Evolutionary conservation across 2,113 vertebrate genomes (phyloP), one percentile per base, ranked within the genome.

Genomic region (Mirza zaza): DNA sequence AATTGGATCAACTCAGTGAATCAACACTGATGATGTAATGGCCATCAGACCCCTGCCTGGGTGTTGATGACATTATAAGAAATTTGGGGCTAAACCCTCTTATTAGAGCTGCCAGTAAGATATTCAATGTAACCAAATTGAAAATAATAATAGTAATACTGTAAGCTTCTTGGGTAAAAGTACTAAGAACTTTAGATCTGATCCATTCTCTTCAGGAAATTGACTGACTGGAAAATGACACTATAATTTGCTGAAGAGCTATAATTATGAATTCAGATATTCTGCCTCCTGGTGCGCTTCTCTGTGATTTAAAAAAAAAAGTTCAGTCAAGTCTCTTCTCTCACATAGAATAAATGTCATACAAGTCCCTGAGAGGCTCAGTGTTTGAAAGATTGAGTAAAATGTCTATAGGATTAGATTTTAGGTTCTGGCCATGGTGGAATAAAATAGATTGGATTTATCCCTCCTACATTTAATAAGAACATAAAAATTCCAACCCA

Each of bases 121-220:
- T 67, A 82, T 8, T 83, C 63, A 55, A 0, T 68, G 10, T 87
- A 65, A 84, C 15, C 12, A 63, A 65, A 87, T 6, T 50, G n/a
- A 96, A 71, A 89, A 55, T 83, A 91, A 86, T 93, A 61, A 77
- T 25, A 83, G 55, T 68, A 55, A 82, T 79, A 50, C 1, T 77
- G 12, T 80, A 36, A 61, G 57, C 3, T 65, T 71, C 21, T 67
- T 48, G 9, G 4, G 17, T 89, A 63, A 84, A 92, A 79, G 12
- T 55, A 67, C 52, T 48, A 73, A 92, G 76, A 55, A 20, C 4
- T 0, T 36, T 90, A 63, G 15, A 68, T 79, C 39, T 55, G 23
- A 23, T 50, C 13, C 32, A n/a, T n/a, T 87, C 14, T 87, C 36
- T 88, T 96, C 23, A 14, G 21, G 55, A 55, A 87, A 76, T 14